Evolutionary conservation across 2,888 invertebrate species (phyloP).

Genomic region (Drosophila suboccidentalis): DNA sequence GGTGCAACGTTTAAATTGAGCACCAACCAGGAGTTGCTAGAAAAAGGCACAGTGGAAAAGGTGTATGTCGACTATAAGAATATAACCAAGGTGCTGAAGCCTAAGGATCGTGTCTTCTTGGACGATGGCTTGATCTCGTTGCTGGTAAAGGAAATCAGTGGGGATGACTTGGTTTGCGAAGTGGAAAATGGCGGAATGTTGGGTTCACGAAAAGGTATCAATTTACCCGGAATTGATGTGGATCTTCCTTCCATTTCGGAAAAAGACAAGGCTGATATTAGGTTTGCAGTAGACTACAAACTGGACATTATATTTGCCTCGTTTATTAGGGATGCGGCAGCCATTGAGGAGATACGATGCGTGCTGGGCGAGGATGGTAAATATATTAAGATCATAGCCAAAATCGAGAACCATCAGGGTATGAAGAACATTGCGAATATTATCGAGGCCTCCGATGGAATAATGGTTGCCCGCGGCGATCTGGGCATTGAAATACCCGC

Average conservation of each 20-base stretch:
- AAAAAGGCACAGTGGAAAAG: constrained; percentile 90
- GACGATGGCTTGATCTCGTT: constrained; percentile 98
- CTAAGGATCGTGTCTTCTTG: constrained; percentile 94
- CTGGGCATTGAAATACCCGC: constrained; percentile 99
- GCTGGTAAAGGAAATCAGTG: constrained; percentile 90
- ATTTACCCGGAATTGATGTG: constrained; percentile 95
- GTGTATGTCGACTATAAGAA: constrained; percentile 97
- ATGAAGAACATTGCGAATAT: constrained; percentile 97
- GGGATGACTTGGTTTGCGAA: constrained; percentile 89
- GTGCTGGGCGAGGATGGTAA: constrained; percentile 95
- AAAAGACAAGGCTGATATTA: constrained; percentile 95
- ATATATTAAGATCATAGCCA: constrained; percentile 97
- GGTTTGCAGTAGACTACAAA: constrained; percentile 95
- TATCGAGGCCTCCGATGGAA: constrained; percentile 96
- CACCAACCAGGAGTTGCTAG: constrained; percentile 90
- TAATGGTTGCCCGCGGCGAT: constrained; percentile 99
- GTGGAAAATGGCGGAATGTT: constrained; percentile 97
- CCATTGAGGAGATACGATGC: constrained; percentile 92
- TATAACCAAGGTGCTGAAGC: constrained; percentile 94
- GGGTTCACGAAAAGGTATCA: constrained; percentile 97
- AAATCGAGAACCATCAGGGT: constrained; percentile 99
- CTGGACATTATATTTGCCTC: constrained; percentile 97
- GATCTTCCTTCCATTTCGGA: constrained; percentile 98
- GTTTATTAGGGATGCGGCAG: constrained; percentile 95
- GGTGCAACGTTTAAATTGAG: constrained; percentile 93